Evolutionary conservation across 2,113 vertebrate genomes (phyloP).

Genomic region (Cavia aperea): DNA sequence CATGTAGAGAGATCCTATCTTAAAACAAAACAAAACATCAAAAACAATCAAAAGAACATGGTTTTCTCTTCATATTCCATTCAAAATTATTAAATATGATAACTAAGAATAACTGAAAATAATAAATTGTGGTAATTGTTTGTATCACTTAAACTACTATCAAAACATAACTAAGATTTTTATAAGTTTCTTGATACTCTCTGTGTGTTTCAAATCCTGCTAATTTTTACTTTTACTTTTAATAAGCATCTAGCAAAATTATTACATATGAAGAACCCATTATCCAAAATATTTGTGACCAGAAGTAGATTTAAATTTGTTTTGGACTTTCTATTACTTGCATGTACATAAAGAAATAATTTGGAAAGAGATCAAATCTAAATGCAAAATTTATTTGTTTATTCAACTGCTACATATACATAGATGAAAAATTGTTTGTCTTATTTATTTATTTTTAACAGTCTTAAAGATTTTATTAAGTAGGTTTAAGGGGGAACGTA

Average conservation of each 20-base stretch:
- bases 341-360: background rate
- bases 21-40: background rate
- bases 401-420: background rate
- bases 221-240: background rate
- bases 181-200: background rate
- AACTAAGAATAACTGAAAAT: background rate
- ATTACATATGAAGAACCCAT: background rate
- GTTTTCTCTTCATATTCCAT: background rate
- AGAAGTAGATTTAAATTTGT: background rate
- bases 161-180: background rate
- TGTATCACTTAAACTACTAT: background rate
- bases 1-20: background rate
- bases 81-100: background rate
- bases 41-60: background rate
- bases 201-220: background rate
- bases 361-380: background rate
- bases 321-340: background rate
- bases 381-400: background rate
- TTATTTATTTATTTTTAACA: background rate
- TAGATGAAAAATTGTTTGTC: background rate
- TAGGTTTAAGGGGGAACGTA: constrained; percentile 28
- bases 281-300: background rate
- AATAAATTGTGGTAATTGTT: background rate
- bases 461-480: background rate
- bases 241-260: background rate